Evolutionary conservation across 2,888 invertebrate genomes (phyloP), one percentile per base, ranked within the genome.

Genomic region (Cephonodes hylas): DNA sequence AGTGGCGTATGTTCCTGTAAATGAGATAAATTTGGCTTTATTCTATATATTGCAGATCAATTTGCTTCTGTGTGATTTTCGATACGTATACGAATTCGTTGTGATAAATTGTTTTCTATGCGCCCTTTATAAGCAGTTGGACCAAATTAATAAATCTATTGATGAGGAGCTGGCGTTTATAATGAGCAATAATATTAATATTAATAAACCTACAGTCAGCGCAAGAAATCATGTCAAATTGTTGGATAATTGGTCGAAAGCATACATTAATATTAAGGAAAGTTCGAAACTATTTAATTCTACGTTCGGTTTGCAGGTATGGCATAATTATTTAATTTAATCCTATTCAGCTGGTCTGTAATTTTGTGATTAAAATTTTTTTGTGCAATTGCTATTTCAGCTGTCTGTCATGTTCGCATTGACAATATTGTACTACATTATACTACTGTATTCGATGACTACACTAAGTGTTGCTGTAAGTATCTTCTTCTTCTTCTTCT

Each of bases 241-340:
- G 58, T 20, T 79, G 31, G 67, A 80, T 31, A 70, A 71, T 63
- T 81, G 80, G 80, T 70, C 70, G 7, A 62, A 62, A 13, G 73
- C 77, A 0, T 83, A 80, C 42, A 69, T 66, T 4, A 75, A 69
- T 60, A 63, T 79, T 10, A 69, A 70, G n/a, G 67, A 73, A 23
- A 73, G 67, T 59, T 72, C 74, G 8, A 68, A 72, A 25, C 34
- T 78, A 27, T 76, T 68, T 53, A 77, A 75, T 58, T 8, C 59
- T 1, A 71, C 77, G 25, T 81, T 80, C 58, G 71, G 74, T 31
- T 22, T 69, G 18, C 79, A 81, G 75, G 81, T 79, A 66, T 59
- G 60, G 62, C 23, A 60, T 22, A n/a, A 57, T 31, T 34, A 15
- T 3, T 6, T 20, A 23, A 27, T 42, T 34, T 6, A 45, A 10